These are phyloP conservation scores for Oreochromis aureus DNA, from an alignment of 2,113 vertebrate species.

Conservation along the genomic window DNA sequence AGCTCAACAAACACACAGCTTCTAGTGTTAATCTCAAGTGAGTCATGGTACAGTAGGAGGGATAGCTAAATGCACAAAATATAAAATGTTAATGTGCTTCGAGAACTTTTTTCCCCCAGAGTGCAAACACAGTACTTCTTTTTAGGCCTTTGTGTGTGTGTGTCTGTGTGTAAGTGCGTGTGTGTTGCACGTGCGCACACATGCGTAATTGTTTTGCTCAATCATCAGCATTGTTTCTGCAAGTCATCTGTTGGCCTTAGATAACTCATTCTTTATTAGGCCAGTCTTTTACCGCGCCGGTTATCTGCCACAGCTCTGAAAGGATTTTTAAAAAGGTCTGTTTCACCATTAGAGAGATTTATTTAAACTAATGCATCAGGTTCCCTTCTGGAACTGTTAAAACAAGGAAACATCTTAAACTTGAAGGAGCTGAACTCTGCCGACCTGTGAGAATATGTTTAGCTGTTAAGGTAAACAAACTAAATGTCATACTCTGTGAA, in stretches of 20 bases:
- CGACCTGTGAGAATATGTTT: not conserved
- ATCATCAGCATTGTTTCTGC: conserved; percentile 6
- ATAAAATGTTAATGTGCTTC: conserved; percentile 15
- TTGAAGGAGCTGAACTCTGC: not conserved
- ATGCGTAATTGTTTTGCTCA: not conserved
- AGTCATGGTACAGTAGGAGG: not conserved
- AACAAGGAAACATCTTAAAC: not conserved
- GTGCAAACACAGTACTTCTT: not conserved
- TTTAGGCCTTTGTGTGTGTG: not conserved
- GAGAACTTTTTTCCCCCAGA: not conserved
- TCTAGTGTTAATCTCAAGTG: not conserved
- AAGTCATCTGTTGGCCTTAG: conserved; percentile 26
- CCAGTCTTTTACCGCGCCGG: conserved; percentile 15
- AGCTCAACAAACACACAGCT: not conserved
- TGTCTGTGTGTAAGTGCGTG: rapidly evolving
- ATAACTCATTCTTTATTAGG: conserved; percentile 26
- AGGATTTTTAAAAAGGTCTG: conserved; percentile 40
- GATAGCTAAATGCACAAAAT: not conserved
- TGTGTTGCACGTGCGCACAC: not conserved
- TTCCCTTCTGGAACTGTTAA: not conserved
- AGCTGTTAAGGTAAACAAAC: not conserved
- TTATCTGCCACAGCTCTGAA: conserved; percentile 4
- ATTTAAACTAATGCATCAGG: not conserved
- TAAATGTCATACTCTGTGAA: not conserved
- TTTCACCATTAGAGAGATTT: conserved; percentile 11